Evolutionary conservation across 2,113 vertebrate species (phyloP).

Genomic region (Pantherophis guttatus): DNA sequence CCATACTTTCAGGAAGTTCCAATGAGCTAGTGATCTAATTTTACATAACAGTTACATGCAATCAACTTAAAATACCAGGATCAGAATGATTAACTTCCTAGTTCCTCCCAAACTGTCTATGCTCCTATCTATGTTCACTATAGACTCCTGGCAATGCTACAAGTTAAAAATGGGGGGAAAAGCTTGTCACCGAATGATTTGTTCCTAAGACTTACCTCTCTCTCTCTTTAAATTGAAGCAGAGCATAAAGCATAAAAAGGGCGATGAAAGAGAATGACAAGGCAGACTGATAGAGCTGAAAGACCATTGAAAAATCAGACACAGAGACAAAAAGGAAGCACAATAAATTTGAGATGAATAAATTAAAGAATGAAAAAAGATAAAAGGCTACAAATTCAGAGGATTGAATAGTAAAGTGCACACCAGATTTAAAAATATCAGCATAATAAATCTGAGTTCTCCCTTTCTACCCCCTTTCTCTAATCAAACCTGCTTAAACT

Average conservation of each 20-base stretch:
- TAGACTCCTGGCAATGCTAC: not conserved
- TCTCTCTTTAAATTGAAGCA: not conserved
- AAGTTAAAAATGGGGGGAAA: not conserved
- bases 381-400: not conserved
- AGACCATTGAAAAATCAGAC: not conserved
- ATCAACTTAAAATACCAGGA: not conserved
- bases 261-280: not conserved
- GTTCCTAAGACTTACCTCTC: not conserved
- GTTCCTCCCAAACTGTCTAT: not conserved
- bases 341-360: not conserved
- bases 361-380: not conserved
- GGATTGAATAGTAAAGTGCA: not conserved
- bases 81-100: not conserved
- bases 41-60: not conserved
- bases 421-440: not conserved
- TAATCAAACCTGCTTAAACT: not conserved
- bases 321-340: not conserved
- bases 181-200: not conserved
- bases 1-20: not conserved
- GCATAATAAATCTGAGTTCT: not conserved
- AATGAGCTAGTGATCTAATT: not conserved
- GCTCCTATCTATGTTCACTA: not conserved
- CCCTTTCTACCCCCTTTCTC: not conserved
- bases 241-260: not conserved
- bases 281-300: not conserved